Evolutionary conservation across 2,888 invertebrate genomes (phyloP), one percentile per base, ranked within the genome.

Genomic region (Crocallis elinguaria): DNA sequence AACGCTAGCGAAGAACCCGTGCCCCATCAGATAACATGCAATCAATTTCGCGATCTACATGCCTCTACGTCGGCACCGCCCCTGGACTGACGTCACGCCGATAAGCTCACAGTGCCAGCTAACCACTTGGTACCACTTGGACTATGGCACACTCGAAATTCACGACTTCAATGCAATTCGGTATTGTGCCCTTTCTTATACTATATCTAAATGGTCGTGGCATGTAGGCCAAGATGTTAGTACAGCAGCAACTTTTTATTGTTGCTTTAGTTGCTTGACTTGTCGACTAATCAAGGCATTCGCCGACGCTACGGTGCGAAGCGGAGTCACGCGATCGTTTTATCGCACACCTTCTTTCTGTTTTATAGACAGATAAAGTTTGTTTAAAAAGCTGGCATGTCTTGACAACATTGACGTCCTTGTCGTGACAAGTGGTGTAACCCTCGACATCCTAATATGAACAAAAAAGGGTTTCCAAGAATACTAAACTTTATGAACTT

Each of bases 41-140:
- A 91, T 91, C 90, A 88, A 90, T 87, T 90, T 88, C 84, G 90
- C 91, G 86, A 91, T 91, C 91, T 90, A 88, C 88, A 89, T 86
- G 84, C 85, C 74, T 88, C 84, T 85, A 88, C 80, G 85, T 85
- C 84, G 86, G 86, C 88, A 82, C 86, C 86, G 83, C 86, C 86
- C 84, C 73, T 82, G 79, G 81, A 82, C 83, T 87, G 88, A 89
- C 89, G 87, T 88, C 87, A 88, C 84, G 78, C 81, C 82, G 80
- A 85, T 82, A 87, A 82, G 80, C 76, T 71, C 71, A 79, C 80
- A 88, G 88, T 88, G 85, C 90, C 88, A 87, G 82, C 79, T 78
- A 81, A 78, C 75, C 73, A 75, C 80, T 74, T 86, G 86, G 88
- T 86, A 88, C 88, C 82, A 81, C 70, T 75, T 74, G 73, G 68